Base-by-base conservation (phyloP, 2,797 vertebrate genomes). In the Jordanella pulchra region DNA sequence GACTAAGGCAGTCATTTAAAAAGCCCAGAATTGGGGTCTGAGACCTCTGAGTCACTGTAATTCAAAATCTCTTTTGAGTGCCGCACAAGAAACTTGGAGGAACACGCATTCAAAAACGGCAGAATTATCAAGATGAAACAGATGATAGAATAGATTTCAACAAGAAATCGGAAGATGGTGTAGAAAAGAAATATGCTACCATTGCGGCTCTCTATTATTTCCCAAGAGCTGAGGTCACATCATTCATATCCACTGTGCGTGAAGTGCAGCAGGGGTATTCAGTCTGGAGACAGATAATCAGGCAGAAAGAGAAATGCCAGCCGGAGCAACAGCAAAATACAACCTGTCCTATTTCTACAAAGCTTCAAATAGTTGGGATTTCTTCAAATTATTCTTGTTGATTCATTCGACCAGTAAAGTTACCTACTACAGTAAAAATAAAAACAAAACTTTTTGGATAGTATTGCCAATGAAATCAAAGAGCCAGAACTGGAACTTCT, bases 1-100 rank as follows among this genome's bases (percentile, higher is more conserved):
- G 67, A 86, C 84, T 89, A 68, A 74, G 87, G 72, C 87, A 85
- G 75, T 89, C 86, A 88, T 85, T 91, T 86, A 89, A 72, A 87
- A 66, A 81, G 72, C 72, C 55, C 50, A 75, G 78, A 78, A 93
- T 90, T 89, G 90, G 73, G 91, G 84, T 92, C 80, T 7, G 72
- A 72, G 80, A 91, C 87, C 83, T 87, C 73, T 48, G 71, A 10
- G 14, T 77, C 73, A 75, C 80, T 78, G 71, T 81, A 86, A 89
- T 87, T 81, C 75, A 79, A 60, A 76, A 72, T 48, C 79, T 81
- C 66, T 67, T 81, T 88, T 79, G 65, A 84, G 32, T 66, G 18
- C 4, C 14, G 64, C 69, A 47, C 30, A 35, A 47, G 10, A 13
- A 67, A 66, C 12, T 25, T 55, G 64, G 2, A 13, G 63, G 15